These are phyloP conservation scores for Castor canadensis DNA, from an alignment of 2,113 vertebrate genomes.

Conservation along the genomic window DNA sequence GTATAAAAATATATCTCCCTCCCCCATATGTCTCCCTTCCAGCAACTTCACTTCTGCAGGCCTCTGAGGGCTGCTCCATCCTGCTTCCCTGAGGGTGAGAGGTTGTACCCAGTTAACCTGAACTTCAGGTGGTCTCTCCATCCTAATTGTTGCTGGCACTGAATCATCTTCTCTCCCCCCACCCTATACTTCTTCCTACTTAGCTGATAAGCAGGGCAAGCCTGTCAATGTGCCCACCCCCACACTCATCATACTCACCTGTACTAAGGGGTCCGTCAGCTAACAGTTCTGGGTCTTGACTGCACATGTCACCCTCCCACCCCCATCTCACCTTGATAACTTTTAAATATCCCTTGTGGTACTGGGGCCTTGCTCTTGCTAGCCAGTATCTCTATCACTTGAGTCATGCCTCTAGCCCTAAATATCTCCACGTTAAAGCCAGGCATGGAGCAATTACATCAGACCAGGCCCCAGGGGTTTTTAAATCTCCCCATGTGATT, in stretches of 20 bases:
- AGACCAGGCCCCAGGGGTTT: not conserved
- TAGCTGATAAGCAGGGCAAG: not conserved
- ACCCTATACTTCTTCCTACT: not conserved
- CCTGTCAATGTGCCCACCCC: not conserved
- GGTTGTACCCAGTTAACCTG: not conserved
- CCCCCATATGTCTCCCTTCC: too few relatives aligned
- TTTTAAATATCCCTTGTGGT: too few relatives aligned
- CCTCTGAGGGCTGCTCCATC: not conserved
- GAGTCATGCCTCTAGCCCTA: too few relatives aligned
- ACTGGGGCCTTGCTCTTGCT: too few relatives aligned
- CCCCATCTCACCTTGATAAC: not conserved
- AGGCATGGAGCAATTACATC: not conserved
- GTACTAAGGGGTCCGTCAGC: not conserved
- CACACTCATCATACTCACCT: not conserved
- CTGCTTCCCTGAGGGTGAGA: not conserved
- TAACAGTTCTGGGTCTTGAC: not conserved
- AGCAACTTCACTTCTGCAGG: not conserved
- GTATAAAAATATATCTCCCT: not conserved
- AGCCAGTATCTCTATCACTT: too few relatives aligned
- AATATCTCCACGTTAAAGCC: not conserved
- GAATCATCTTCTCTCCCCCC: not conserved
- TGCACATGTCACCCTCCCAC: not conserved
- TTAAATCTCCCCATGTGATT: not conserved
- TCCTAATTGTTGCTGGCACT: not conserved
- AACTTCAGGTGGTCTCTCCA: not conserved